These are phyloP conservation scores for Enchytraeus crypticus DNA, from an alignment of 2,888 invertebrate genomes.

Conservation along the genomic window DNA sequence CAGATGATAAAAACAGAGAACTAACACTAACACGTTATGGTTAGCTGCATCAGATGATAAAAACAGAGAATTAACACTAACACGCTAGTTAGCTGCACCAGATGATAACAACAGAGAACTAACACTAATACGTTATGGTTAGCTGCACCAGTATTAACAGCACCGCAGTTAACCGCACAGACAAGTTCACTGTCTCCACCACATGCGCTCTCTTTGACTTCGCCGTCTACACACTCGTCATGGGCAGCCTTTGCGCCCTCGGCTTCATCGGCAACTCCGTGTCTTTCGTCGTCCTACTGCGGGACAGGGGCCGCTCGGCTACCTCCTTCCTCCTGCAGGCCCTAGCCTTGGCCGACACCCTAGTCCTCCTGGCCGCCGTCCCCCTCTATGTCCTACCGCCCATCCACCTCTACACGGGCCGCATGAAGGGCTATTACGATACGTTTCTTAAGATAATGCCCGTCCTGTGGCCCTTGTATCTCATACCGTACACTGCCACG, in stretches of 20 bases:
- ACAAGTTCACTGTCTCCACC: conserved; percentile 18
- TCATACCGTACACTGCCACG: conserved; percentile 27
- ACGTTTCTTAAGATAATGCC: conserved; percentile 23
- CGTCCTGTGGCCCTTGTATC: conserved; percentile 21
- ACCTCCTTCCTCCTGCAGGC: conserved; percentile 25
- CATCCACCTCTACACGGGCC: conserved; percentile 16
- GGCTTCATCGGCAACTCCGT: conserved; percentile 27
- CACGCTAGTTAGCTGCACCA: too few relatives aligned
- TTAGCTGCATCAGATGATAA: too few relatives aligned
- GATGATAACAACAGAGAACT: too few relatives aligned
- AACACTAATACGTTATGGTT: too few relatives aligned
- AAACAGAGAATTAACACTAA: too few relatives aligned
- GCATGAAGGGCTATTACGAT: conserved; percentile 9
- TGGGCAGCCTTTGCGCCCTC: conserved; percentile 23
- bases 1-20: too few relatives aligned
- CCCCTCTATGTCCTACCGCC: conserved; percentile 22
- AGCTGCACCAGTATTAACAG: too few relatives aligned
- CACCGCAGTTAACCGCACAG: too few relatives aligned
- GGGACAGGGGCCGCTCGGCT: conserved; percentile 17
- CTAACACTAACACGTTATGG: too few relatives aligned
- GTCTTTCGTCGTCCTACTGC: conserved; percentile 25
- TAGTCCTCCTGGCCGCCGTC: conserved; percentile 25
- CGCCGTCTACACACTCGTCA: conserved; percentile 24
- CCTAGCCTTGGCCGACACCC: conserved; percentile 27
- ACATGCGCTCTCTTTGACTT: conserved; percentile 29